These are phyloP conservation scores for Habropoda laboriosa DNA, from an alignment of 1,140 invertebrate species.

Conservation along the genomic window DNA sequence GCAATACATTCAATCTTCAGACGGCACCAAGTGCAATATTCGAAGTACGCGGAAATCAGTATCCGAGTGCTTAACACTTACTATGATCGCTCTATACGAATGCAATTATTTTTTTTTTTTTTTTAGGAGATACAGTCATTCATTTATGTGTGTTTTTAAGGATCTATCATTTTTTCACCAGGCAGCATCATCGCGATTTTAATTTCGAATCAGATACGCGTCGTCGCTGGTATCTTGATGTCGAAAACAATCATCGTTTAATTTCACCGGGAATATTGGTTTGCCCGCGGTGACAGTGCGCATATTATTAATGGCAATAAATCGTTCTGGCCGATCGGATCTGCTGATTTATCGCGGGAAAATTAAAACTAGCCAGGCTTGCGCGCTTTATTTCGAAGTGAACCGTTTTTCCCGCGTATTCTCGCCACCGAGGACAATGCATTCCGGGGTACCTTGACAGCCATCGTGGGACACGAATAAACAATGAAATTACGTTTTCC, in stretches of 20 bases:
- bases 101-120: too few species aligned
- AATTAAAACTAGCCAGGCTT: conserved; percentile 13
- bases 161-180: too few species aligned
- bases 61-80: too few species aligned
- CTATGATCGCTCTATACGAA: too few species aligned
- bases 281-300: not conserved
- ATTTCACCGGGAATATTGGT: conserved; percentile 33
- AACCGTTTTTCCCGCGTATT: not conserved
- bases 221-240: conserved; percentile 4
- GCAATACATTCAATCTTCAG: too few species aligned
- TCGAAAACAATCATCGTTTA: conserved; percentile 26
- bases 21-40: too few species aligned
- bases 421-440: not conserved
- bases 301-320: conserved; percentile 33
- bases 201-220: conserved; percentile 10
- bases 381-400: conserved; percentile 11
- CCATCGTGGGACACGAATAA: conserved; percentile 19
- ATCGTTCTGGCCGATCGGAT: not conserved
- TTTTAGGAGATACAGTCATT: too few species aligned
- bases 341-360: conserved; percentile 13
- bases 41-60: too few species aligned
- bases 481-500: conserved; percentile 37
- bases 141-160: too few species aligned
- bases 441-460: conserved; percentile 6
- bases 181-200: not conserved